A percentile compares a stretch with the other conserved stretches of the same genome.
Evolutionary conservation across 2,888 invertebrate genomes (phyloP).

Genomic region (Lasioglossum lativentre): DNA sequence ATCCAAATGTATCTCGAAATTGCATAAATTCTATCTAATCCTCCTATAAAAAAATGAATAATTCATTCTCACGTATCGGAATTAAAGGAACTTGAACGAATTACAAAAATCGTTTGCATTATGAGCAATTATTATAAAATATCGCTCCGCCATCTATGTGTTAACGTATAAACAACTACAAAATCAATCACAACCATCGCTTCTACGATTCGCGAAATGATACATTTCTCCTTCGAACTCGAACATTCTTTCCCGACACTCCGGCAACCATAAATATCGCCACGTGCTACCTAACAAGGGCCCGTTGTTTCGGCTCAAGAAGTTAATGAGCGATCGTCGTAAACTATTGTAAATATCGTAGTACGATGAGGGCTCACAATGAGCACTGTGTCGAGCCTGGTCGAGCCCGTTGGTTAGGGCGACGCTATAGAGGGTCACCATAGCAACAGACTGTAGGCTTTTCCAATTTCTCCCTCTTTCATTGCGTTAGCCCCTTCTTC

Average conservation of each 20-base stretch:
- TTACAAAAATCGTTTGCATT: background rate
- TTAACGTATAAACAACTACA: background rate
- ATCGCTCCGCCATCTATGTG: background rate
- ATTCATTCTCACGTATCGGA: background rate
- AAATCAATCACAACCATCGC: background rate
- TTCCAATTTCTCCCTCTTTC: constrained; percentile 72
- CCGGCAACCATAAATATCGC: constrained; percentile 11
- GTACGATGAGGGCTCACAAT: constrained; percentile 39
- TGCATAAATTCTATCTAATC: background rate
- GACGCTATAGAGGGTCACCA: constrained; percentile 74
- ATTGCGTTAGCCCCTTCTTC: constrained; percentile 38
- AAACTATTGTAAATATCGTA: constrained; percentile 42
- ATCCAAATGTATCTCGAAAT: background rate
- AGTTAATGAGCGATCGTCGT: constrained; percentile 53
- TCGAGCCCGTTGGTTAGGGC: constrained; percentile 56
- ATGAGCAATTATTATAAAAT: background rate
- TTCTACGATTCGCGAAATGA: background rate
- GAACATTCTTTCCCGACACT: background rate
- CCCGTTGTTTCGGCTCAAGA: constrained; percentile 42
- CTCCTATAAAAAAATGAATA: background rate
- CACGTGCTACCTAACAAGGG: constrained; percentile 35
- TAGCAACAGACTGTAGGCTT: constrained; percentile 78
- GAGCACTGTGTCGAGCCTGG: constrained; percentile 38
- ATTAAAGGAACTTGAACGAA: background rate
- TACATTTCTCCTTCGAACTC: background rate